phyloP scores from a whole-genome alignment of 1,140 invertebrate genomes.

The Drosophila sucinea region DNA sequence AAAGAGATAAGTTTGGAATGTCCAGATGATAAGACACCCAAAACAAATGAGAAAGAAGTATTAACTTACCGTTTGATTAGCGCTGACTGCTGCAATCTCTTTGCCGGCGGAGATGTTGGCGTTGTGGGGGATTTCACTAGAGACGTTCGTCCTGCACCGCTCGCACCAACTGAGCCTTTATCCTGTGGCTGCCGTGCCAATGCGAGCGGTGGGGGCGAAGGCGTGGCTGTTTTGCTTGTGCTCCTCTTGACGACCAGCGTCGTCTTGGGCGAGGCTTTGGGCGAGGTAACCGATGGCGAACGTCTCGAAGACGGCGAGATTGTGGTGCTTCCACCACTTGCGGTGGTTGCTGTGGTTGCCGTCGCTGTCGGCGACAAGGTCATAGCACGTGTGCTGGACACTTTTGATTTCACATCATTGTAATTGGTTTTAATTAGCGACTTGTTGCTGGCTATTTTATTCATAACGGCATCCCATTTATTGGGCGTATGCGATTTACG shows the following conservation, averaged over 20 bases:
- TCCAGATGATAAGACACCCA: constrained; percentile 46
- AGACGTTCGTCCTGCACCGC: constrained; percentile 34
- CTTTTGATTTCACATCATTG: constrained; percentile 92
- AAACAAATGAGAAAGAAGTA: neutral
- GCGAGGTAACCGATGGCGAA: constrained; percentile 50
- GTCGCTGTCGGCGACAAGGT: constrained; percentile 2
- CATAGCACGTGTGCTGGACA: constrained; percentile 83
- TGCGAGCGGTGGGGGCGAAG: constrained; percentile 39
- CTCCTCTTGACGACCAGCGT: constrained; percentile 46
- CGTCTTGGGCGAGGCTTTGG: constrained; percentile 38
- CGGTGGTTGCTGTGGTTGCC: neutral
- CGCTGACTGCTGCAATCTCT: constrained; percentile 57
- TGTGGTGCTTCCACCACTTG: constrained; percentile 5
- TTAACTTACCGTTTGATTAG: constrained; percentile 64
- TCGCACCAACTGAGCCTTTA: constrained; percentile 71
- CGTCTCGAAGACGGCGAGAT: constrained; percentile 32
- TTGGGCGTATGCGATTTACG: constrained; percentile 83
- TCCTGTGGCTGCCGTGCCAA: constrained; percentile 75
- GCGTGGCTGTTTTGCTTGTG: constrained; percentile 30
- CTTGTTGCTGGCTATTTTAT: constrained; percentile 90
- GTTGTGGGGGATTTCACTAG: constrained; percentile 56
- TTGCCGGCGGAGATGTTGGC: constrained; percentile 57
- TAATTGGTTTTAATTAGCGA: constrained; percentile 88
- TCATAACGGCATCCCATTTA: constrained; percentile 92
- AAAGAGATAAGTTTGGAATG: constrained; percentile 47